Conservation (phyloP, 2,797 vertebrate genomes). For the Parauchenoglanis ngamensis region DNA sequence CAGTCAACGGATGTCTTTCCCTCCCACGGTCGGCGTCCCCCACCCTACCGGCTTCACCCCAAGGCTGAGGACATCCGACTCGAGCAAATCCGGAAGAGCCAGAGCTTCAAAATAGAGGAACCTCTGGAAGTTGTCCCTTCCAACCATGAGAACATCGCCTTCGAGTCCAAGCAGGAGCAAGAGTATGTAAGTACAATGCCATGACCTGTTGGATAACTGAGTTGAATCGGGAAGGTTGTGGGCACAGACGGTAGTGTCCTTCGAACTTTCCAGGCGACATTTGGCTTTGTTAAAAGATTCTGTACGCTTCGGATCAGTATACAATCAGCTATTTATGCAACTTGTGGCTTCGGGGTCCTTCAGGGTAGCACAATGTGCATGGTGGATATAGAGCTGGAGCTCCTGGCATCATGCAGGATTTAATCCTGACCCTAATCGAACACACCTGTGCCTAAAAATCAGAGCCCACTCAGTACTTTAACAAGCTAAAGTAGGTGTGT, state of each 20-base stretch:
- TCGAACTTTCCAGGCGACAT: background rate
- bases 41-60: conserved; percentile 68
- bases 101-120: conserved; percentile 84
- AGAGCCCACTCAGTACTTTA: conserved; percentile 31
- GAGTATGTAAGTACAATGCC: conserved; percentile 85
- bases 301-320: background rate
- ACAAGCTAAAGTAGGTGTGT: conserved; percentile 34
- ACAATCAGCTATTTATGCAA: conserved; percentile 11
- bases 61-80: conserved; percentile 83
- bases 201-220: conserved; percentile 9
- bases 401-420: conserved; percentile 8
- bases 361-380: background rate
- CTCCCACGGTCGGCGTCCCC: conserved; percentile 71
- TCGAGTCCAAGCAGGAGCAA: conserved; percentile 85
- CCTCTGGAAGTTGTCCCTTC: conserved; percentile 78
- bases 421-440: conserved; percentile 8
- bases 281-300: background rate
- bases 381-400: conserved; percentile 2
- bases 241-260: conserved; percentile 7
- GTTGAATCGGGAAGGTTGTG: conserved; percentile 8
- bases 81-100: conserved; percentile 82
- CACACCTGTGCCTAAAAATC: conserved; percentile 26
- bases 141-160: conserved; percentile 88
- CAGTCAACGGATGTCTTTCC: conserved; percentile 63
- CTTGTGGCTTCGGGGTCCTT: background rate